Percentiles rank a stretch among this genome's conserved stretches.
phyloP scores from a whole-genome alignment of 2,797 vertebrate species.

The Gallinago solitaria region DNA sequence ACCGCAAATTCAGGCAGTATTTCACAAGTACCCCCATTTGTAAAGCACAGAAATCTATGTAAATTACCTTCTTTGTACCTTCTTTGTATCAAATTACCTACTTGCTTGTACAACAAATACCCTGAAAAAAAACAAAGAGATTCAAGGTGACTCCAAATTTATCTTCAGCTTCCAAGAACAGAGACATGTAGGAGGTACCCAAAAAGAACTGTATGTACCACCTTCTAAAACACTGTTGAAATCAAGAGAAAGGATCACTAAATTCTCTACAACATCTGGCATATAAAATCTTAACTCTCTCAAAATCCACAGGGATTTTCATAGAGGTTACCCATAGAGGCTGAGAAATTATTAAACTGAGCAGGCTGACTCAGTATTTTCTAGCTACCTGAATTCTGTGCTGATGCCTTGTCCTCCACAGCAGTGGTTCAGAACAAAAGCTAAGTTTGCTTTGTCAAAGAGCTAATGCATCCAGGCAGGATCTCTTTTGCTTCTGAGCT shows the following conservation, averaged over 20 bases:
- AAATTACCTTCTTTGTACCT: background rate
- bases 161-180: background rate
- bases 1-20: background rate
- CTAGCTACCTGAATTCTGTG: background rate
- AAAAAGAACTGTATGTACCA: background rate
- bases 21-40: background rate
- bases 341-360: conserved; percentile 1
- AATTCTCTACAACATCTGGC: background rate
- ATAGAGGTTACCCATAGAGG: background rate
- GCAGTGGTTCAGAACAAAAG: background rate
- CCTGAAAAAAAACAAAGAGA: background rate
- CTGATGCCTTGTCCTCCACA: background rate
- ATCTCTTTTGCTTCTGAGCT: background rate
- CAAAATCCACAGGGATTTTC: background rate
- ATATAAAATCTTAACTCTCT: background rate
- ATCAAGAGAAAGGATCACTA: background rate
- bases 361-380: background rate
- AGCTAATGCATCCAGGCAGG: background rate
- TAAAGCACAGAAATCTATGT: background rate
- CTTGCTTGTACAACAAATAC: background rate
- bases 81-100: background rate
- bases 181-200: background rate
- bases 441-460: background rate
- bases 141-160: background rate
- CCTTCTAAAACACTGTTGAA: background rate